phyloP scores from a whole-genome alignment of 2,797 vertebrate genomes.

The Protosalanx chinensis region DNA sequence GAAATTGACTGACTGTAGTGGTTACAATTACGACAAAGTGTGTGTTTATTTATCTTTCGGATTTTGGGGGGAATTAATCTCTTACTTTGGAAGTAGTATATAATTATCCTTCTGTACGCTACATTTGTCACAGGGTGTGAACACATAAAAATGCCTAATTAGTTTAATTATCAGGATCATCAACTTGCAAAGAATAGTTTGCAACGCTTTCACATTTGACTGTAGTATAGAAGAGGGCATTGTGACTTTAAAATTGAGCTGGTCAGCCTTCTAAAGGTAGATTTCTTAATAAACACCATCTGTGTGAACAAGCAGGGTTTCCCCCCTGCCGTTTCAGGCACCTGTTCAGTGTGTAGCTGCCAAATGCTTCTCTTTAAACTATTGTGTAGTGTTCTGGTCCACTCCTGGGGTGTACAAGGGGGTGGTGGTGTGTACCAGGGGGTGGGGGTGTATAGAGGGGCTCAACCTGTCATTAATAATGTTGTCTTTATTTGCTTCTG shows the following conservation, averaged over 20 bases:
- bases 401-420: not conserved
- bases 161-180: too few species aligned
- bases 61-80: too few species aligned
- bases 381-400: slow-evolving; percentile 30
- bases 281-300: slow-evolving; percentile 76
- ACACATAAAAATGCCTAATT: too few species aligned
- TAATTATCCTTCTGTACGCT: too few species aligned
- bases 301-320: slow-evolving; percentile 70
- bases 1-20: too few species aligned
- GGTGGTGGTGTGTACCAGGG: not conserved
- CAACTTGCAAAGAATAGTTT: too few species aligned
- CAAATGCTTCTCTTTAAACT: slow-evolving; percentile 55
- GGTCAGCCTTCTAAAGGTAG: slow-evolving; percentile 40
- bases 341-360: slow-evolving; percentile 62
- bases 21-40: too few species aligned
- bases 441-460: not conserved
- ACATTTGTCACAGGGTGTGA: too few species aligned
- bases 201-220: not conserved
- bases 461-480: slow-evolving; percentile 19
- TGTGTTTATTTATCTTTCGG: too few species aligned
- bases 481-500: not conserved
- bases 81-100: too few species aligned
- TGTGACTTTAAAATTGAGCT: slow-evolving; percentile 20
- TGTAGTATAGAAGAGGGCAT: slow-evolving; percentile 8
- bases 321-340: slow-evolving; percentile 56